Percentiles rank a stretch among this genome's conserved stretches.
Conservation (phyloP, 2,113 vertebrate genomes). For the Paedocypris sp. region DNA sequence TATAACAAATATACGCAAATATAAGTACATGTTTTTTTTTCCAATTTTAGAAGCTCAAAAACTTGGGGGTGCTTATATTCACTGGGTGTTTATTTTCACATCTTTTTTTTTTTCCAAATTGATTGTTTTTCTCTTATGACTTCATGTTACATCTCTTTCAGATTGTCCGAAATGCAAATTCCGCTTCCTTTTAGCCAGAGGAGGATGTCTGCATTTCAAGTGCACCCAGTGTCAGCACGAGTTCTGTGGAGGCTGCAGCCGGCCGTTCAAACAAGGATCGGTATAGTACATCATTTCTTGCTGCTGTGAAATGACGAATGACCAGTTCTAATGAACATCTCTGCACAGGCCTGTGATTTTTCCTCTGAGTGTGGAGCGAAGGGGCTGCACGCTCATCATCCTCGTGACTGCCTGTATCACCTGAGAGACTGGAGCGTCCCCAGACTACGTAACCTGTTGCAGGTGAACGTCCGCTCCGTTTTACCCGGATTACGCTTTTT, state of each 20-base stretch:
- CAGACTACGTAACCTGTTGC: constrained; percentile 52
- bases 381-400: constrained; percentile 67
- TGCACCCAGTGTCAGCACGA: constrained; percentile 61
- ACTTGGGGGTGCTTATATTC: too few species aligned
- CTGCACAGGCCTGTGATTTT: constrained; percentile 53
- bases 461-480: constrained; percentile 37
- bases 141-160: too few species aligned
- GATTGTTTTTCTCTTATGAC: too few species aligned
- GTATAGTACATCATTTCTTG: constrained; percentile 44
- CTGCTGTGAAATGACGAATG: neutral
- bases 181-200: constrained; percentile 58
- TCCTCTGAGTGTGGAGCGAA: constrained; percentile 47
- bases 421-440: constrained; percentile 62
- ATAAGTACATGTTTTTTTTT: too few species aligned
- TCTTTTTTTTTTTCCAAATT: too few species aligned
- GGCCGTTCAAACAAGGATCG: constrained; percentile 47
- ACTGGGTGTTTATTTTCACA: too few species aligned
- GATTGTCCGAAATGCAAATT: constrained; percentile 61
- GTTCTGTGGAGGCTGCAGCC: constrained; percentile 58
- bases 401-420: constrained; percentile 64
- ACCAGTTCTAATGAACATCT: neutral
- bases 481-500: neutral
- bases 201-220: constrained; percentile 67
- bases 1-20: too few species aligned
- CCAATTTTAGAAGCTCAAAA: too few species aligned